Evolutionary conservation across 2,888 invertebrate genomes (phyloP).

Genomic region (Eupeodes latifasciatus): DNA sequence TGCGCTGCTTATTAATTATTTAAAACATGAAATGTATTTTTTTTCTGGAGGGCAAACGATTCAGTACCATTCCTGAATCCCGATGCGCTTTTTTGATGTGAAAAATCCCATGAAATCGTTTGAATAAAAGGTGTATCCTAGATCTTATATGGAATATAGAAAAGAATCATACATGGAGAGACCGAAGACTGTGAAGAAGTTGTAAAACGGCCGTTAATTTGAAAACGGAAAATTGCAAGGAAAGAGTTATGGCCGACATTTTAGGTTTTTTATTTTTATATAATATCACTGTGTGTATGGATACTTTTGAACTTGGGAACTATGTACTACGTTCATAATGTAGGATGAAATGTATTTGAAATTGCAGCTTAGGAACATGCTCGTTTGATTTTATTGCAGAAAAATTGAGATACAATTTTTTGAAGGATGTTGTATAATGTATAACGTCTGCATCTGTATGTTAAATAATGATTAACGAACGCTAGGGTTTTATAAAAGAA

Average conservation of each 20-base stretch:
- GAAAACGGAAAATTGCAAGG: constrained; percentile 65
- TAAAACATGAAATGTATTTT: constrained; percentile 50
- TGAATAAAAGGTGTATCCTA: constrained; percentile 25
- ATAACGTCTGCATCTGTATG: no score
- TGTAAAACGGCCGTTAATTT: constrained; percentile 74
- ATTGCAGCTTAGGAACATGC: no score
- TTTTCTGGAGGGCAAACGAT: constrained; percentile 7
- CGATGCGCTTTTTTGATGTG: constrained; percentile 72
- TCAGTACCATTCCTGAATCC: constrained; percentile 64
- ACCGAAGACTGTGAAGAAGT: constrained; percentile 24
- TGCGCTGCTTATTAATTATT: constrained; percentile 76
- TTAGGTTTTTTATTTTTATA: constrained; percentile 34
- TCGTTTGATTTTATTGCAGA: no score
- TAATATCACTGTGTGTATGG: no score
- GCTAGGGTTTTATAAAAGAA: no score
- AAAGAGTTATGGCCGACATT: constrained; percentile 76
- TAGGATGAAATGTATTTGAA: no score
- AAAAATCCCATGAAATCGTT: constrained; percentile 65
- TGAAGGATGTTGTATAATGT: no score
- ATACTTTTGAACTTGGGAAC: no score
- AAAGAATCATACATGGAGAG: constrained; percentile 36
- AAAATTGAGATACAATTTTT: no score
- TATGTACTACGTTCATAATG: no score
- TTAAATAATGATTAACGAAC: no score
- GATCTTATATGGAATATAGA: neutral